Evolutionary conservation across 92 coral and sea anemone species (phyloP).

Genomic region (Phenganax stokvisi): DNA sequence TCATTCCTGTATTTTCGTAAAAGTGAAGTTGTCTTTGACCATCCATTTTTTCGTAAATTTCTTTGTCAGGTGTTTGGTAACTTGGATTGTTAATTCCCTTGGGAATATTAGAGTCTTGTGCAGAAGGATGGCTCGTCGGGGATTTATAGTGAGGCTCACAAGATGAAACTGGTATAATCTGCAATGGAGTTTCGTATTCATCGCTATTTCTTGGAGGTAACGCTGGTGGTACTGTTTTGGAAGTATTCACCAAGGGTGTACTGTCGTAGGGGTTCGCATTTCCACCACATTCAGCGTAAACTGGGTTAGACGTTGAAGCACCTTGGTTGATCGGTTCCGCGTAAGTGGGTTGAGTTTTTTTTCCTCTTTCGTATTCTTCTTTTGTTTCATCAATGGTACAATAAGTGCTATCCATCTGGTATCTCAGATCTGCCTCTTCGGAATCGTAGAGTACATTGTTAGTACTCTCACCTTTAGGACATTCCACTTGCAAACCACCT

Average conservation of each 20-base stretch:
- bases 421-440: too few relatives aligned
- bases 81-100: background rate
- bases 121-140: too few relatives aligned
- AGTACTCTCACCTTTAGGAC: too few relatives aligned
- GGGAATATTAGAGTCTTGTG: background rate
- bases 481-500: too few relatives aligned
- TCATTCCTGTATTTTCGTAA: slow-evolving; percentile 11
- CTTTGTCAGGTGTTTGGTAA: slow-evolving; percentile 8
- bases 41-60: background rate
- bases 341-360: too few relatives aligned
- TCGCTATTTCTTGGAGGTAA: background rate
- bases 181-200: background rate
- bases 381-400: too few relatives aligned
- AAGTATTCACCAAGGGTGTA: background rate
- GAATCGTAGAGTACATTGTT: too few relatives aligned
- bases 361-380: too few relatives aligned
- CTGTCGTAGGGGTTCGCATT: background rate
- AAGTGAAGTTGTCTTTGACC: background rate
- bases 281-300: background rate
- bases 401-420: too few relatives aligned
- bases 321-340: too few relatives aligned
- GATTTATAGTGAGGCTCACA: too few relatives aligned
- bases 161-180: background rate
- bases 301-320: too few relatives aligned
- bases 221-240: background rate